Conservation (phyloP, 1,140 invertebrate species). For the Delia radicum region DNA sequence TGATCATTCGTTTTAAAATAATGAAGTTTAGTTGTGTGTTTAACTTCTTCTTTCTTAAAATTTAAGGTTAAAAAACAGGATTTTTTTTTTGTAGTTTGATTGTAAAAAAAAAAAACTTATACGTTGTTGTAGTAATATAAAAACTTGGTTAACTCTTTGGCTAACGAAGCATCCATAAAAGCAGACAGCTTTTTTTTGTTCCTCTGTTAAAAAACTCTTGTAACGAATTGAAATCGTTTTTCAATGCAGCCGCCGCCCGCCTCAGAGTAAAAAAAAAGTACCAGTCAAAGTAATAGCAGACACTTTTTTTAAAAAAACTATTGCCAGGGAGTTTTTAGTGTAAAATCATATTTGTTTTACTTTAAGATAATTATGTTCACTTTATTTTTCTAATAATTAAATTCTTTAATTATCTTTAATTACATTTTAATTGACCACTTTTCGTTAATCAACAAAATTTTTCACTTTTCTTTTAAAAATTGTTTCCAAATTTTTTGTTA, state of each 20-base stretch:
- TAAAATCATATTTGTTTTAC: background rate
- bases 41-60: background rate
- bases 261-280: background rate
- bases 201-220: background rate
- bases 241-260: slow-evolving; percentile 1
- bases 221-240: background rate
- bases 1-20: background rate
- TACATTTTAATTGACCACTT: background rate
- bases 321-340: background rate
- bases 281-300: background rate
- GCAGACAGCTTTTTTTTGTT: background rate
- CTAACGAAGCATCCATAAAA: background rate
- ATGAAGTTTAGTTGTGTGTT: background rate
- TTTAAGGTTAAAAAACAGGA: slow-evolving; percentile 21
- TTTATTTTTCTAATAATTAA: background rate
- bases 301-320: background rate
- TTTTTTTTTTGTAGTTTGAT: slow-evolving; percentile 1
- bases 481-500: background rate
- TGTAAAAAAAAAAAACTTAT: background rate
- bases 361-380: background rate
- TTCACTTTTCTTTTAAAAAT: background rate
- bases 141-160: background rate
- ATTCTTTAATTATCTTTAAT: background rate
- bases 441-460: background rate
- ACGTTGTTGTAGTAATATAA: no score